Base-by-base conservation (phyloP, 2,797 vertebrate species). In the Parauchenoglanis punctatus region DNA sequence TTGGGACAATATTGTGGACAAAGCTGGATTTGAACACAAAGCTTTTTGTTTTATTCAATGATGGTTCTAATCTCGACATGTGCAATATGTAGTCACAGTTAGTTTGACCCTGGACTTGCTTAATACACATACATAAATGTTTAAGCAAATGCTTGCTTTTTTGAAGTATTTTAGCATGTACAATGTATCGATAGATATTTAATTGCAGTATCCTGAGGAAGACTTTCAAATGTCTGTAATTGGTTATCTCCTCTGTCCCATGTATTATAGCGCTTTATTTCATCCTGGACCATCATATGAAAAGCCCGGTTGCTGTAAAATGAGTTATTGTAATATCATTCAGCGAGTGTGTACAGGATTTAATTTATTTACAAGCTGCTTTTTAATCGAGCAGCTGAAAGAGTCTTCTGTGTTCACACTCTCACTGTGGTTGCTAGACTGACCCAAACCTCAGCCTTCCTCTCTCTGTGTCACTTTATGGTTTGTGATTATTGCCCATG, bases 261-360 rank as follows among this genome's bases (percentile, higher is more conserved):
- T 40, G 2, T 40, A 40, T 72, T 72, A 72, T 72, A 72, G 18
- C 83, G 70, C 12, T 70, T 81, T 25, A 46, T 83, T 87, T 88
- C 87, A 90, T 91, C 88, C 87, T 88, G 73, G 59, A 92, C 86
- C 87, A 89, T 93, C 87, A 87, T 91, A 92, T 91, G 89, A 92
- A 90, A 85, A 91, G 83, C 85, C 13, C 88, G 90, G 84, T 94
- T 91, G 75, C 85, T 80, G 65, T 87, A 89, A 92, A 49, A 91
- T 87, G 67, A 91, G 89, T 94, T 92, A 88, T 86, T 84, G 86
- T 94, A 93, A 93, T 91, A 90, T 93, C 59, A 92, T 94, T 94
- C 90, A 92, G 85, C 65, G 85, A 89, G 87, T 90, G 88, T 83
- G 88, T 92, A 78, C 86, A 54, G 49, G 91, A 95, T 92, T 86